A percentile compares a stretch with the other conserved stretches of the same genome.
Evolutionary conservation across 2,888 invertebrate genomes (phyloP).

Genomic region (Terebella lapidaria): DNA sequence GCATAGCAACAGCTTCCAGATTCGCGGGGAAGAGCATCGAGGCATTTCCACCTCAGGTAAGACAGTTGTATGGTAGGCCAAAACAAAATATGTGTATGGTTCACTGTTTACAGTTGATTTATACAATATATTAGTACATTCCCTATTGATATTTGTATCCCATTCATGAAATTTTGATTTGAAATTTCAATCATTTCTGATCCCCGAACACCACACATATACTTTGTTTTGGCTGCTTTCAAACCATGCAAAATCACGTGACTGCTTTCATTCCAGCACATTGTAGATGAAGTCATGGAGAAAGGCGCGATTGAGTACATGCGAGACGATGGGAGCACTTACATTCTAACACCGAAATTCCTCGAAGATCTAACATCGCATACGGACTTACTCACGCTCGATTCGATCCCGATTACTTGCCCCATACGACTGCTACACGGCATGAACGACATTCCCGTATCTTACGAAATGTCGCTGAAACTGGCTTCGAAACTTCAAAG

Average conservation of each 20-base stretch:
- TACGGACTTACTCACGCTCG: not conserved
- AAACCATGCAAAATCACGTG: too few relatives aligned
- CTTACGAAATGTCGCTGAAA: conserved; percentile 17
- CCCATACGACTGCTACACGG: conserved; percentile 23
- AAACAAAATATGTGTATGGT: too few relatives aligned
- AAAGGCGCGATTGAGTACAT: not conserved
- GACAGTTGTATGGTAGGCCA: too few relatives aligned
- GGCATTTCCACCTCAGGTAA: not conserved
- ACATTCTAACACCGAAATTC: conserved; percentile 9
- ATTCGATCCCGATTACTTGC: conserved; percentile 10
- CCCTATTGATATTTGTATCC: too few relatives aligned
- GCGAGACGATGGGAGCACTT: not conserved
- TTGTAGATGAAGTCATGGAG: not conserved
- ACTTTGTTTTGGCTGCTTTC: too few relatives aligned
- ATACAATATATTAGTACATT: too few relatives aligned
- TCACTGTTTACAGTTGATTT: too few relatives aligned
- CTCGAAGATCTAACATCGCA: conserved; percentile 4
- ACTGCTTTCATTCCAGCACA: too few relatives aligned
- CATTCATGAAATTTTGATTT: too few relatives aligned
- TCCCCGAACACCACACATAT: too few relatives aligned
- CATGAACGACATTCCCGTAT: conserved; percentile 19
- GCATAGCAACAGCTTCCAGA: conserved; percentile 22
- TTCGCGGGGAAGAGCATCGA: not conserved
- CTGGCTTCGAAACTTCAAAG: conserved; percentile 12
- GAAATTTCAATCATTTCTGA: too few relatives aligned